Percentiles rank a stretch among this genome's conserved stretches.
Evolutionary conservation across 2,113 vertebrate genomes (phyloP).

Genomic region (Xiphias gladius): DNA sequence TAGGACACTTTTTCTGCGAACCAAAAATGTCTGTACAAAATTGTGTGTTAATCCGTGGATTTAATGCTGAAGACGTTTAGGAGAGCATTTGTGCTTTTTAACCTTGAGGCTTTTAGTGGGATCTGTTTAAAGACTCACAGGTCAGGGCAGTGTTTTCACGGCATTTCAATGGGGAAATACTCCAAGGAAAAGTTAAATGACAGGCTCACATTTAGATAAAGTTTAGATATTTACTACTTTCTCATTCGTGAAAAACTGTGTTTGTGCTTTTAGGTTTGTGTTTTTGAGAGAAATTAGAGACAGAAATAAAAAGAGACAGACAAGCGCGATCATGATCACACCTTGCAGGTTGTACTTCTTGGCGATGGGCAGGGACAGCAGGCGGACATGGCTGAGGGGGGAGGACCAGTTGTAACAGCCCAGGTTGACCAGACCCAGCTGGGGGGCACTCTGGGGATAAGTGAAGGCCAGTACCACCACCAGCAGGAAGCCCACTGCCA

Average conservation of each 20-base stretch:
- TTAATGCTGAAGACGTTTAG: no score
- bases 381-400: slow-evolving; percentile 90
- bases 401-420: slow-evolving; percentile 89
- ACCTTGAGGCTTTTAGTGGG: no score
- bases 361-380: slow-evolving; percentile 93
- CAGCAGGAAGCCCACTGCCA: slow-evolving; percentile 89
- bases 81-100: no score
- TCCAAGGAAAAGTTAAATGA: no score
- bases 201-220: no score
- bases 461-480: slow-evolving; percentile 88
- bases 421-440: slow-evolving; percentile 84
- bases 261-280: not conserved
- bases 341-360: slow-evolving; percentile 95
- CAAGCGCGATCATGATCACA: slow-evolving; percentile 29
- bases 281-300: not conserved
- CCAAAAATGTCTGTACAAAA: no score
- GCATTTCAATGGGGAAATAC: no score
- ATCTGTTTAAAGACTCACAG: no score
- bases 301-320: not conserved
- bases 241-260: no score
- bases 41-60: no score
- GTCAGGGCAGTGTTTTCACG: no score
- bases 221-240: not conserved
- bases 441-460: slow-evolving; percentile 86
- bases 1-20: no score